Evolutionary conservation across 1,140 invertebrate genomes (phyloP), one percentile per base, ranked within the genome.

Genomic region (Marisa cornuarietis): DNA sequence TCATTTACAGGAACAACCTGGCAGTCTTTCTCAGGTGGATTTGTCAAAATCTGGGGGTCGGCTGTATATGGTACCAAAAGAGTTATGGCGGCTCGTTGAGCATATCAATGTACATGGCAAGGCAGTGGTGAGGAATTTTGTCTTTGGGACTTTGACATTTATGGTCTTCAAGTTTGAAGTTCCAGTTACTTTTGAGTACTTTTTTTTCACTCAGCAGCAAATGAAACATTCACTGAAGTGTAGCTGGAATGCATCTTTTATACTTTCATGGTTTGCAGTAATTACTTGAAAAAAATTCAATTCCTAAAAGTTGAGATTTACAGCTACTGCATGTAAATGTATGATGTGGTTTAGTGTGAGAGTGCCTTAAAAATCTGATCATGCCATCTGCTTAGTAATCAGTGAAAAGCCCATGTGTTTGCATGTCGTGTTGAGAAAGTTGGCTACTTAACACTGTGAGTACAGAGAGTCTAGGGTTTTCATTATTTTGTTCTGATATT

Each of bases 71-170:
- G 93, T 97, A 86, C 96, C 96, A 1, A 95, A 97, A 88, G 97
- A 99, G 92, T 93, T 99, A 71, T 99, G 96, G 94, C 94, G 96
- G 83, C 92, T 99, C 71, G 95, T 99, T 22, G 96, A 99, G 89
- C 95, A 96, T 88, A 92, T 99, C 42, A 96, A 97, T 89, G 93
- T 95, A 80, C 94, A 96, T 91, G 96, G 96, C 6, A 92, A 96
- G 78, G 94, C 96, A 87, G 94, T 90, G 85, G 91, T 91, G 71
- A 83, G 78, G 76, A 31, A 42, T 16, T 52, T 58, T 73, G 42
- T 68, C 52, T 66, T 58, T 63, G n/a, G 62, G 20, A 77, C 80
- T 51, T 24, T 77, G 54, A 51, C 52, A 49, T n/a, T n/a, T 0
- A 61, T 42, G 31, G 31, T 42, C 31, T 42, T 42, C 6, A 61